Percentiles rank a stretch among this genome's conserved stretches.
phyloP scores from a whole-genome alignment of 35 echinoderm and acorn worm species.

The Antedon bifida region DNA sequence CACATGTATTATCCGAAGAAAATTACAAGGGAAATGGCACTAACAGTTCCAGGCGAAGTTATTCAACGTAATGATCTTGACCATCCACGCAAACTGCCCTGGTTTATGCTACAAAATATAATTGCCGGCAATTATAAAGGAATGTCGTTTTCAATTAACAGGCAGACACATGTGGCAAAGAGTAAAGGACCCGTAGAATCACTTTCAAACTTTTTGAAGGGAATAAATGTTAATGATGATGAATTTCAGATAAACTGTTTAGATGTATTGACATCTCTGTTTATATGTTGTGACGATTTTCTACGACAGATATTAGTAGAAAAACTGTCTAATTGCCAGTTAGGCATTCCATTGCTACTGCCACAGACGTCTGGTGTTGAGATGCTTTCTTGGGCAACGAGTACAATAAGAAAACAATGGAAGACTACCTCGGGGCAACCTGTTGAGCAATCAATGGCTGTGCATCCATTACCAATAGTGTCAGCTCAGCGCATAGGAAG shows the following conservation, averaged over 20 bases:
- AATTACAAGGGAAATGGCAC: background rate
- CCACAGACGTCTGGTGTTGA: background rate
- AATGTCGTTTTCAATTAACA: background rate
- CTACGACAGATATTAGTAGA: background rate
- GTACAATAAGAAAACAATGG: background rate
- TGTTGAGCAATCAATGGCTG: background rate
- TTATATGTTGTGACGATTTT: background rate
- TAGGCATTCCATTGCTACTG: background rate
- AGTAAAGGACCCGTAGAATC: background rate
- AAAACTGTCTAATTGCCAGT: background rate
- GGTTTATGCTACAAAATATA: background rate
- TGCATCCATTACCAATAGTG: background rate
- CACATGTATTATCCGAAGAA: background rate
- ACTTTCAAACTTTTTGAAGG: background rate
- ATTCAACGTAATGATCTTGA: background rate
- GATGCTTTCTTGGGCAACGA: background rate
- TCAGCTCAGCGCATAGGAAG: background rate
- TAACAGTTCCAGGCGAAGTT: background rate
- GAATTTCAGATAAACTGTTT: background rate
- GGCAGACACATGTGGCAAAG: background rate
- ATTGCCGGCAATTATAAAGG: background rate
- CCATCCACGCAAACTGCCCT: background rate
- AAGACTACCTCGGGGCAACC: background rate
- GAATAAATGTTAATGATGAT: background rate
- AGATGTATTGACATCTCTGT: background rate